Evolutionary conservation across 2,797 vertebrate genomes (phyloP), one percentile per base, ranked within the genome.

Genomic region (Uromys caudimaculatus): DNA sequence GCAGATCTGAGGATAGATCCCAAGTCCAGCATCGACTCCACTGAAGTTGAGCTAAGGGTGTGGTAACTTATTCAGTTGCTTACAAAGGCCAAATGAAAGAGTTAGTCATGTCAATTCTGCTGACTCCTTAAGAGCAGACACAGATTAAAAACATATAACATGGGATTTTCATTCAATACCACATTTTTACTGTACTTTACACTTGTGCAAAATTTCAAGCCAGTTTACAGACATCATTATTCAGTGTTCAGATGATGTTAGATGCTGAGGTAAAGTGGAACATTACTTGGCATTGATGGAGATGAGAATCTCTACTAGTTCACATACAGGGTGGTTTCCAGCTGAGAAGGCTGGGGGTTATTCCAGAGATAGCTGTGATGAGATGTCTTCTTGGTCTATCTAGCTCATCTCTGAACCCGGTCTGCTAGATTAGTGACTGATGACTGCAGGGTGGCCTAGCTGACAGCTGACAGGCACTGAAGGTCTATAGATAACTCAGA

Each of bases 391-490:
- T 44, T 93, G 47, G 52, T 19, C 35, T 94, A 0, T 77, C 93
- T 92, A 50, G 90, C 94, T 92, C 14, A 2, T 91, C 79, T 86
- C 38, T 0, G 29, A 75, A 27, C 38, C 16, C 7, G 54, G 16
- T 64, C 44, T 27, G 4, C 76, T 96, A 89, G 91, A 91, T 35
- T 14, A 71, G 77, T 69, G 93, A 95, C 52, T 94, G 88, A 90
- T 82, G 93, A 78, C 91, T 84, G n/a, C 47, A 62, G 83, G 38
- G 35, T 79, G 77, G 90, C 93, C 75, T 87, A n/a, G 44, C 41
- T 87, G 95, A 95, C 94, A 95, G 94, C 75, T 95, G 88, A 87
- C 93, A 91, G 44, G n/a, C 44, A 81, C 75, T 1, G 8, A 87
- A 64, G 13, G 47, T 7, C 85, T 86, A n/a, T 2, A 85, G 87